Percentiles rank a stretch among this genome's conserved stretches.
phyloP scores from a whole-genome alignment of 2,113 vertebrate genomes.

The Grantiella picta region DNA sequence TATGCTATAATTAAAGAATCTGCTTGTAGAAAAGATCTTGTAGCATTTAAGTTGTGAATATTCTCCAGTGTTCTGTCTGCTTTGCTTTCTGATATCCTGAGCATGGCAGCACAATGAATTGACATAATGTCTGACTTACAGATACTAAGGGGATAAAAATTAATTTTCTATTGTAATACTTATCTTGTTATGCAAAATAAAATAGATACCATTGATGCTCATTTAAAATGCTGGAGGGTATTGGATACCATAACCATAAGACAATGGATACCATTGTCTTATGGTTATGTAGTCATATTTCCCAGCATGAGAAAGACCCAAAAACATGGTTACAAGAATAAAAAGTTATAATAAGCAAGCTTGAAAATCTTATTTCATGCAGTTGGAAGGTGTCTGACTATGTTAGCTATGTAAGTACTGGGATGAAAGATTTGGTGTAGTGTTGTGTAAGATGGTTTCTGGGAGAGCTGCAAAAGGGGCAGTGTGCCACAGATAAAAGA shows the following conservation, averaged over 20 bases:
- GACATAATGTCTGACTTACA: neutral
- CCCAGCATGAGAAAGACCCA: neutral
- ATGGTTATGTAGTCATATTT: neutral
- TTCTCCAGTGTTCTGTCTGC: neutral
- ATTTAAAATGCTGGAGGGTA: neutral
- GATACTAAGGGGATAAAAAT: neutral
- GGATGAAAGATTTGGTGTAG: neutral
- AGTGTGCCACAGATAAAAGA: neutral
- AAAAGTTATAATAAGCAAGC: neutral
- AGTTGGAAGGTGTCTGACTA: neutral
- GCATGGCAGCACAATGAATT: neutral
- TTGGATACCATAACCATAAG: no score
- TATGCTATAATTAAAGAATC: neutral
- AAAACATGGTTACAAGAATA: neutral
- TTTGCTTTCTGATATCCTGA: neutral
- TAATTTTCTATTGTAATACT: neutral
- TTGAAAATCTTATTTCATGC: neutral
- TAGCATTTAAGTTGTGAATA: neutral
- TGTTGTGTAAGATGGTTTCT: neutral
- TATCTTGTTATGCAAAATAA: neutral
- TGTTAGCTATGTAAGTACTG: neutral
- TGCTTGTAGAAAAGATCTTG: neutral
- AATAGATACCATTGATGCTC: neutral
- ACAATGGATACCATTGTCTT: neutral
- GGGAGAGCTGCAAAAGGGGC: neutral